Evolutionary conservation across 2,797 vertebrate genomes (phyloP).

Genomic region (Hozukius guyotensis): DNA sequence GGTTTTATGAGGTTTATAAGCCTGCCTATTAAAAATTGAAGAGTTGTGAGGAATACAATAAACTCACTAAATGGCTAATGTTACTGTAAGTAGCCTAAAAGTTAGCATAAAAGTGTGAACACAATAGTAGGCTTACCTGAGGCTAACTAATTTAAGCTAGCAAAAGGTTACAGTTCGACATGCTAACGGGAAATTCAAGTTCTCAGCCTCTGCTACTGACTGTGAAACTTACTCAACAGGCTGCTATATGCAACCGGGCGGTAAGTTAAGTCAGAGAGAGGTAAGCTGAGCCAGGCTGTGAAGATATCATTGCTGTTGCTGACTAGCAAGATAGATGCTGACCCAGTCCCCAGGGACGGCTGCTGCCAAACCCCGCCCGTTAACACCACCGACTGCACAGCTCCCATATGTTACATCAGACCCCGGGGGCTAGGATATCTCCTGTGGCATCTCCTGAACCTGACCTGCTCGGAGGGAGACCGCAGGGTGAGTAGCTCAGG

Average conservation of each 20-base stretch:
- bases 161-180: background rate
- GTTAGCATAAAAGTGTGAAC: background rate
- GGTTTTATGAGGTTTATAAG: background rate
- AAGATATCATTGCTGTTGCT: slow-evolving; percentile 55
- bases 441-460: slow-evolving; percentile 32
- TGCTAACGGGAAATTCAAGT: background rate
- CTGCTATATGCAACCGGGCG: background rate
- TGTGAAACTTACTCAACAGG: background rate
- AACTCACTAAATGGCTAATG: background rate
- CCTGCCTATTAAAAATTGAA: background rate
- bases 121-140: background rate
- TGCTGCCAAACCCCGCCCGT: slow-evolving; percentile 58
- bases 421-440: background rate
- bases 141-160: background rate
- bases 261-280: slow-evolving; percentile 6
- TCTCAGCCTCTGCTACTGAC: background rate
- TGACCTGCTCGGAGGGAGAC: background rate
- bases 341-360: slow-evolving; percentile 17
- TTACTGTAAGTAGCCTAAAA: background rate
- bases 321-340: slow-evolving; percentile 70
- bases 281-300: slow-evolving; percentile 54
- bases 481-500: slow-evolving; percentile 28
- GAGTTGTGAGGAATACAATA: background rate
- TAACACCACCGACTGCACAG: slow-evolving; percentile 16
- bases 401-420: slow-evolving; percentile 7